Percentiles rank a stretch among this genome's conserved stretches.
Conservation (phyloP, 1,140 invertebrate species). For the Sinonovacula constricta region DNA sequence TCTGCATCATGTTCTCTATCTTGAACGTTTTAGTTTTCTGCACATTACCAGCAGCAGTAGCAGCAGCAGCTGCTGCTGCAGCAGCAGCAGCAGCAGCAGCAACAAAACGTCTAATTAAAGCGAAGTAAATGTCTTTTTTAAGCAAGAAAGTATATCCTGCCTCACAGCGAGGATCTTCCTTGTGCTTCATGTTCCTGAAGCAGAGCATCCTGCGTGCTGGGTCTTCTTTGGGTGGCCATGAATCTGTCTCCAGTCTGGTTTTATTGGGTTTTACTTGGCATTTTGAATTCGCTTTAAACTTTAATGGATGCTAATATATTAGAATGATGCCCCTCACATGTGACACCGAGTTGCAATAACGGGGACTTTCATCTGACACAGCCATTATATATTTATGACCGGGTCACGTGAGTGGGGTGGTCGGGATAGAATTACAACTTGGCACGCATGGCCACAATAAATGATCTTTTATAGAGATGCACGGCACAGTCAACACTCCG, state of each 20-base stretch:
- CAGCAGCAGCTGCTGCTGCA: no score
- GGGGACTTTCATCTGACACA: constrained; percentile 35
- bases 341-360: constrained; percentile 30
- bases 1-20: no score
- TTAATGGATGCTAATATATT: constrained; percentile 43
- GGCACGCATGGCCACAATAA: constrained; percentile 28
- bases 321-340: constrained; percentile 18
- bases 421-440: constrained; percentile 27
- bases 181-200: no score
- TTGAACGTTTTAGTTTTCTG: no score
- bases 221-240: constrained; percentile 21
- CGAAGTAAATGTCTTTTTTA: no score
- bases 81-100: no score
- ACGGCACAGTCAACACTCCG: constrained; percentile 14
- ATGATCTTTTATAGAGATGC: constrained; percentile 28
- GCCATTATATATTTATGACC: constrained; percentile 42
- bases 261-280: neutral
- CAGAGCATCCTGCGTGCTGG: no score
- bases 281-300: constrained; percentile 28
- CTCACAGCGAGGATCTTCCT: no score
- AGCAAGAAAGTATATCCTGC: no score
- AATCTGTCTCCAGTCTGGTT: constrained; percentile 19
- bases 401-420: constrained; percentile 3
- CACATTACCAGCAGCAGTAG: no score
- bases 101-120: no score